Base-by-base conservation (phyloP, 2,888 invertebrate genomes). In the Acanthosoma haemorrhoidale region DNA sequence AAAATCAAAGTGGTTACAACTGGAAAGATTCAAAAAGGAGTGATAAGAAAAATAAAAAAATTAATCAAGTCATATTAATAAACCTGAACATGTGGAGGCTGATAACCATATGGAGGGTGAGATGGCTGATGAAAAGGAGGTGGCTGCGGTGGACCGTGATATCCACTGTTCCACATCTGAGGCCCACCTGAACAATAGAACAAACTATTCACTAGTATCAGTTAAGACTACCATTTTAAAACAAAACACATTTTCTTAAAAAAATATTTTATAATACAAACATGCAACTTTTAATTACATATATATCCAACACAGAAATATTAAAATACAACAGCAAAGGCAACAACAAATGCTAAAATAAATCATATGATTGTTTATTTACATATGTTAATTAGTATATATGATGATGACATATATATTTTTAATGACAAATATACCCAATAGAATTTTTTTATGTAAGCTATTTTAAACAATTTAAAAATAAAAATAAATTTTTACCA, bases 131-230 rank as follows among this genome's bases (percentile, higher is more conserved):
- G 32, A 38, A 34, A 34, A 29, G 63, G 34, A 32, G 21, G 57
- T n/a, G 67, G 67, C 34, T 67, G 67, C 16, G 43, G 67, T 43
- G 64, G 64, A 18, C 67, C 67, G 4, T 67, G 67, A 8, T 32
- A 67, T n/a, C 67, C 67, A 67, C 67, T 34, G 31, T 67, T 67
- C 67, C 67, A 67, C 57, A 67, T 67, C 18, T 43, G 67, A 21
- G 67, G 51, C 6, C 67, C 67, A 16, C 67, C 67, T 67, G 31
- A n/a, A 67, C 32, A 15, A 39, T n/a, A 39, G 32, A 36, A 25
- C 4, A 51, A 25, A 51, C 6, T 29, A 2, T 51, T 6, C 21
- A 51, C 1, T 9, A 9, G n/a, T 51, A 2, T 15, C n/a, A 21
- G 51, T 11, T 51, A 25, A 51, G n/a, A 51, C 25, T 13, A 25